A percentile compares a stretch with the other conserved stretches of the same genome.
phyloP scores from a whole-genome alignment of 2,797 vertebrate genomes.

The Simalia tracyae region DNA sequence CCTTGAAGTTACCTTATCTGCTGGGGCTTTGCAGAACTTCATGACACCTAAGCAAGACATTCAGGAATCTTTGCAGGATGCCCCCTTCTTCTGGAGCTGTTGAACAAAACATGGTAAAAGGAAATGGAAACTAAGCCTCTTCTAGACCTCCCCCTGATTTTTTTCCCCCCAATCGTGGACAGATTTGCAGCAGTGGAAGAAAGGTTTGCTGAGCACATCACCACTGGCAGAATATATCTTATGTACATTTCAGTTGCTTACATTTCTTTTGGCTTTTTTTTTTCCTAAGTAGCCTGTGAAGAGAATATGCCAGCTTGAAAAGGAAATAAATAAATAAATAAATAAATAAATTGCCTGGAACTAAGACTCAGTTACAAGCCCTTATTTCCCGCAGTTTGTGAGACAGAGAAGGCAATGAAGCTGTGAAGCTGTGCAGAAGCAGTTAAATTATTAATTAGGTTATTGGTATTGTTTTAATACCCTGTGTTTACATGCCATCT shows the following conservation, averaged over 20 bases:
- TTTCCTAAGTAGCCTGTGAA: slow-evolving; percentile 41
- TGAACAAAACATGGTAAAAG: slow-evolving; percentile 50
- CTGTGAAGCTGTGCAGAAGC: slow-evolving; percentile 65
- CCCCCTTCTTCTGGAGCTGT: slow-evolving; percentile 52
- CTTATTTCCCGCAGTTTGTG: neutral
- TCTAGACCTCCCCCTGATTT: slow-evolving; percentile 52
- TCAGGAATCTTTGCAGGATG: slow-evolving; percentile 46
- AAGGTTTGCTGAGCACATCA: slow-evolving; percentile 42
- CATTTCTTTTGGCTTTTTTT: slow-evolving; percentile 41
- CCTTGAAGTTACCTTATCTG: slow-evolving; percentile 49
- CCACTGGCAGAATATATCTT: slow-evolving; percentile 21
- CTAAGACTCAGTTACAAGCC: slow-evolving; percentile 6
- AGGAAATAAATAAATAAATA: no score
- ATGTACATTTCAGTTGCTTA: slow-evolving; percentile 38
- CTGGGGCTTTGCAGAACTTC: slow-evolving; percentile 55
- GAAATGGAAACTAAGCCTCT: slow-evolving; percentile 58
- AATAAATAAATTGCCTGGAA: slow-evolving; percentile 31
- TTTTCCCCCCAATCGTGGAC: slow-evolving; percentile 65
- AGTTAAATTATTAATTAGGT: slow-evolving; percentile 62
- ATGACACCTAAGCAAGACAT: slow-evolving; percentile 39
- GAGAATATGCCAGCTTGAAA: slow-evolving; percentile 13
- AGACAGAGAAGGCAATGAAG: slow-evolving; percentile 50
- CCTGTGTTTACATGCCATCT: slow-evolving; percentile 48
- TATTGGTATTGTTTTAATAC: slow-evolving; percentile 43
- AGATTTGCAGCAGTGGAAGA: slow-evolving; percentile 42